Evolutionary conservation across 2,113 vertebrate species (phyloP), one percentile per base, ranked within the genome.

Genomic region (Zosterops borbonicus): DNA sequence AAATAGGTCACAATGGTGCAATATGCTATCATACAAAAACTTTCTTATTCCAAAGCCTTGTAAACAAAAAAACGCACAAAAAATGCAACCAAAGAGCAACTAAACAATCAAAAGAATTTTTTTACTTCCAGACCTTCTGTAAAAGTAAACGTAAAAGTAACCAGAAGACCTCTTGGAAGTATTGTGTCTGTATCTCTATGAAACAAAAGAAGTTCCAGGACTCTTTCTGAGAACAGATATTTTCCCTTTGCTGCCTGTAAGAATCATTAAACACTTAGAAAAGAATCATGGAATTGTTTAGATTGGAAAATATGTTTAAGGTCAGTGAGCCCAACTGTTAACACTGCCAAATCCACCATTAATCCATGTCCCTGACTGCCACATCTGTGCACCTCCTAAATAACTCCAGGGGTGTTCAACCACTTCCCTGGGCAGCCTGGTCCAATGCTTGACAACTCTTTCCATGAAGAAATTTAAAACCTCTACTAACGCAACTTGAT

Each of bases 401-500:
- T 18, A 55, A 13, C 35, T 69, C 20, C 20, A 64, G 22, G 6
- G 2, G 15, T 16, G 52, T 55, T 44, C 47, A 25, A 41, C 4
- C 28, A 59, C 49, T 37, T 49, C 42, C 28, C 53, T 27, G 39
- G 24, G 33, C 28, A 90, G 29, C 39, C 33, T 41, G 16, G 39
- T 53, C 47, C 63, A 73, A 2, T 5, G 16, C 6, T 12, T 55
- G 17, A 73, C 11, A 73, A n/a, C 2, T 14, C 17, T 25, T 46
- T 31, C 6, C 1, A 37, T 7, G 12, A 88, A 42, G 21, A 59
- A 46, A 11, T 37, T 24, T 37, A 56, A 83, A 87, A 65, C 23
- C 6, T 80, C 23, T 9, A 17, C 6, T 47, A 14, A 13, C 0
- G 0, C 41, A 76, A 39, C 20, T 3, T 33, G n/a, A 67, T 10